phyloP scores from a whole-genome alignment of 1,140 invertebrate species.

The Trigoniulus corallinus region DNA sequence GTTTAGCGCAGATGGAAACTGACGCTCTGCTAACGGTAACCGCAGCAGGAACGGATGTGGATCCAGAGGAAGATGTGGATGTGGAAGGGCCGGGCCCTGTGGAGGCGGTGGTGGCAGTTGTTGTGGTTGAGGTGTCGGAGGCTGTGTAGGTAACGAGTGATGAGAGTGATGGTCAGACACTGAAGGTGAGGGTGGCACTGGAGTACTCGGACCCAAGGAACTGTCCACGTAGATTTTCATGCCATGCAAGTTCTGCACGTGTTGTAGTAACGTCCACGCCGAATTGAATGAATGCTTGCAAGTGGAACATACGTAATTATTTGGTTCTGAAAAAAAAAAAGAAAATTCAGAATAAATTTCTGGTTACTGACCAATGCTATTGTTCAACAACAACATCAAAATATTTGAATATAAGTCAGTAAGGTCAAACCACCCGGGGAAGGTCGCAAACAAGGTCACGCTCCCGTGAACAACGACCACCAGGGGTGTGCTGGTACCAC shows the following conservation, averaged over 20 bases:
- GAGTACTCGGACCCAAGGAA: constrained; percentile 15
- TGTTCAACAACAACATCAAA: no score
- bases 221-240: constrained; percentile 74
- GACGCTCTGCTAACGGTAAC: constrained; percentile 22
- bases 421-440: no score
- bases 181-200: constrained; percentile 16
- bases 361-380: no score
- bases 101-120: constrained; percentile 20
- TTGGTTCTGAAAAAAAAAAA: constrained; percentile 55
- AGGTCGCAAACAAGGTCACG: no score
- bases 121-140: constrained; percentile 20
- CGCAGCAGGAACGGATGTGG: constrained; percentile 21
- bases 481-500: no score
- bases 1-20: constrained; percentile 11
- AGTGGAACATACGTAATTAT: constrained; percentile 82
- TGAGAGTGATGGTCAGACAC: constrained; percentile 6
- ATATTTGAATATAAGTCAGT: no score
- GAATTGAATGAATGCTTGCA: constrained; percentile 78
- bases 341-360: constrained; percentile 1
- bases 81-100: constrained; percentile 31
- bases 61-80: constrained; percentile 31
- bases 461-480: no score
- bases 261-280: constrained; percentile 85
- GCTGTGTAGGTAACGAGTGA: constrained; percentile 22
- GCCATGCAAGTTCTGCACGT: constrained; percentile 83